Conservation (phyloP, 2,888 invertebrate genomes). For the Endotricha flammealis region DNA sequence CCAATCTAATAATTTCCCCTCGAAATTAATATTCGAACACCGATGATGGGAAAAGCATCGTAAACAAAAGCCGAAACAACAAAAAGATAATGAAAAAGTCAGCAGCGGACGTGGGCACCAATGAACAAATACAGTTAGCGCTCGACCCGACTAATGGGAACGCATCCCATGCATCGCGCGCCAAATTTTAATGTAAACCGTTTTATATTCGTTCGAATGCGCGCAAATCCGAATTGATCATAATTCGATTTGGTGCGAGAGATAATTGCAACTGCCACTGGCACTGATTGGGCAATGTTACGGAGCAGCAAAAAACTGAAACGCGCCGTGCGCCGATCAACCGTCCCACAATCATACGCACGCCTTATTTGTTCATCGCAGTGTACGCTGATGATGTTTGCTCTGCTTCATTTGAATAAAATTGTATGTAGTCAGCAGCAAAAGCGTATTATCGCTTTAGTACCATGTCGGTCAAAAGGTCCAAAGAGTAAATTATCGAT, state of each 20-base stretch:
- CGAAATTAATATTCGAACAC: constrained; percentile 29
- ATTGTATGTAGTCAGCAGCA: constrained; percentile 5
- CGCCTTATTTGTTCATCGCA: constrained; percentile 59
- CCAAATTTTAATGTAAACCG: constrained; percentile 78
- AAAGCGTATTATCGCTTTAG: no score
- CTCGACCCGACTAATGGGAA: constrained; percentile 69
- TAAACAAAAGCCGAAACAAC: constrained; percentile 41
- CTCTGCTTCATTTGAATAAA: constrained; percentile 35
- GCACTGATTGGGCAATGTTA: constrained; percentile 68
- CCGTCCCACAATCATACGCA: constrained; percentile 62
- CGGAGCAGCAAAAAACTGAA: constrained; percentile 54
- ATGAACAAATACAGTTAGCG: constrained; percentile 60
- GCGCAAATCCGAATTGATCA: constrained; percentile 79
- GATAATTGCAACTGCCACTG: constrained; percentile 78
- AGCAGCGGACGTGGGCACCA: constrained; percentile 37
- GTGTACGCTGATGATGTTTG: constrained; percentile 68
- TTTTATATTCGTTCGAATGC: constrained; percentile 76
- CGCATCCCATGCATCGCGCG: constrained; percentile 72
- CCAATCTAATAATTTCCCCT: not conserved
- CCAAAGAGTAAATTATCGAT: no score
- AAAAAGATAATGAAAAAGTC: constrained; percentile 52
- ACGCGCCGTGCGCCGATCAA: constrained; percentile 29
- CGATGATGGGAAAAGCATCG: constrained; percentile 37
- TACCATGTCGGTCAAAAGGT: no score
- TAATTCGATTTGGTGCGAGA: constrained; percentile 74